Percentiles rank a stretch among this genome's conserved stretches.
These are phyloP conservation scores for Okamejei kenojei DNA, from an alignment of 2,797 vertebrate species.

Conservation along the genomic window DNA sequence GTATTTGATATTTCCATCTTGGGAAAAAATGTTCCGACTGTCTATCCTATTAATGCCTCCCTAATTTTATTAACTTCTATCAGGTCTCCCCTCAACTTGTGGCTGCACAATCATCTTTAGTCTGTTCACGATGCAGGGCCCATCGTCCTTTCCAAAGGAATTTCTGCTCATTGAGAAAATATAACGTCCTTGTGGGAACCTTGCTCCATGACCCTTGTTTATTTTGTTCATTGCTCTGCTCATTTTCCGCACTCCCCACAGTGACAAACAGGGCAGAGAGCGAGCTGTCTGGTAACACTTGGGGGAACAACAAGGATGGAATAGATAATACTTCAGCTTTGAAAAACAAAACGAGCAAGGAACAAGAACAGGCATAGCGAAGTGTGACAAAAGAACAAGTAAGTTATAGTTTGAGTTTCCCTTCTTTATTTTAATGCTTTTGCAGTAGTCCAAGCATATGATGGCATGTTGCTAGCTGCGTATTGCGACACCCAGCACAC, in stretches of 20 bases:
- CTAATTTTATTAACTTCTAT: too few species aligned
- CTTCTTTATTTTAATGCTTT: background rate
- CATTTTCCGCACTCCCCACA: background rate
- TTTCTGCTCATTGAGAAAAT: background rate
- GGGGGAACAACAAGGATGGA: background rate
- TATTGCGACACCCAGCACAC: background rate
- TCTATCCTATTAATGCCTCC: too few species aligned
- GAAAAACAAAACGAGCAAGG: background rate
- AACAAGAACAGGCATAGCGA: background rate
- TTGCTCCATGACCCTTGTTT: background rate
- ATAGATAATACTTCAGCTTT: background rate
- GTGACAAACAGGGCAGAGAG: background rate
- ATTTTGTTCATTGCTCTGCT: background rate
- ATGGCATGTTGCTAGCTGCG: background rate
- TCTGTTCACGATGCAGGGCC: background rate
- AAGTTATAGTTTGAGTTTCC: background rate
- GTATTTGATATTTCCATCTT: too few species aligned
- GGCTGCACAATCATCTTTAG: background rate
- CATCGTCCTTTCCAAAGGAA: background rate
- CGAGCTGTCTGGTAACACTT: background rate
- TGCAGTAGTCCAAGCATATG: background rate
- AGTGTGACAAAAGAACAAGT: background rate
- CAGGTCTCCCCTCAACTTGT: too few species aligned
- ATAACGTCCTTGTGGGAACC: background rate
- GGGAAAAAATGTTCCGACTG: too few species aligned